Evolutionary conservation across 2,888 invertebrate genomes (phyloP), one percentile per base, ranked within the genome.

Genomic region (Phortica magna): DNA sequence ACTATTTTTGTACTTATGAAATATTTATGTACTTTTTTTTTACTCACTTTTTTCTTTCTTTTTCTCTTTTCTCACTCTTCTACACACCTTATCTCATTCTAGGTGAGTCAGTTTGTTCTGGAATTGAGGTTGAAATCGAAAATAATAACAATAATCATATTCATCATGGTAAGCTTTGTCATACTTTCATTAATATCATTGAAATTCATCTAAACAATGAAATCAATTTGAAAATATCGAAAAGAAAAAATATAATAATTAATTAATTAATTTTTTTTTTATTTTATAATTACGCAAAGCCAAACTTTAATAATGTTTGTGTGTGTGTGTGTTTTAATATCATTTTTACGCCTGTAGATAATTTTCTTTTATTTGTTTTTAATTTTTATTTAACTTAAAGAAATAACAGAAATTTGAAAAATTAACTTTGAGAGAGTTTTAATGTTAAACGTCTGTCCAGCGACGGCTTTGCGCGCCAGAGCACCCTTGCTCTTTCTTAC

Each of bases 101-200:
- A 91, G 91, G 91, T 91, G 91, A 91, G 91, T 91, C 91, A 89
- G 91, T 91, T 91, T 91, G 91, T 91, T 91, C 91, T 90, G 91
- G 91, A 91, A 90, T 90, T 91, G 91, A 91, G 90, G 91, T 91
- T 91, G 91, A 91, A 91, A 91, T 91, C 91, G 91, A 91, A 91
- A 91, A 91, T 91, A 91, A 91, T 91, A 91, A 91, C 91, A 90
- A 90, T 91, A 90, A 91, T 91, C 90, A 90, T 91, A 88, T 88
- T 89, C 88, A 89, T 91, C 91, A 90, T 91, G 91, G 91, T 91
- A 91, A 91, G 91, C 91, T 91, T 90, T 90, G 84, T 91, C 91
- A 91, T 90, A 90, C 83, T 90, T 90, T 91, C 91, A 91, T 91
- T 88, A 89, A 88, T 90, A 86, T 89, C 91, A 91, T 91, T 90